Evolutionary conservation across 2,797 vertebrate genomes (phyloP), one percentile per base, ranked within the genome.

Genomic region (Galagoides demidoff): DNA sequence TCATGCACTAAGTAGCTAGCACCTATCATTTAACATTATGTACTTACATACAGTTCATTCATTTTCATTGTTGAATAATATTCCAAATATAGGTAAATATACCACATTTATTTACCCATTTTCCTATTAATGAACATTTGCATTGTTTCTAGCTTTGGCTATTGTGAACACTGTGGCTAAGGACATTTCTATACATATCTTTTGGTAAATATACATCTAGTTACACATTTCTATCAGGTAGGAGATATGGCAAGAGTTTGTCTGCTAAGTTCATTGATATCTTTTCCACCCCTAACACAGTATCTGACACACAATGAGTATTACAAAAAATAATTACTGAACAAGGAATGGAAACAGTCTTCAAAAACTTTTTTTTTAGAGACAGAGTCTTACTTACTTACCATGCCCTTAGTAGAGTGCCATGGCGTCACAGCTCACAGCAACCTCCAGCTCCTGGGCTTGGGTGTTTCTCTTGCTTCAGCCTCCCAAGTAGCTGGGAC

Each of bases 111-210:
- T 63, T 88, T 63, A 61, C 23, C 27, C 9, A 59, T 59, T 86
- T 94, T 74, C 86, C 89, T 89, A 83, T 2, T 43, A 57, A 63
- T 81, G 37, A 85, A 70, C 16, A 57, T 85, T 83, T 92, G n/a
- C 19, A 66, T 22, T 70, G 49, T 87, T 78, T 86, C 81, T 68
- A 94, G 34, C 61, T 63, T 71, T 73, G 52, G 79, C n/a, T 79
- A 43, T 57, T 37, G 63, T 20, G 39, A 94, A 66, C 66, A 63
- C 17, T 71, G n/a, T 27, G 49, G 43, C 13, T 91, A 77, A 71
- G 73, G n/a, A 88, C 49, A 89, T 85, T 85, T 39, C 49, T 82
- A 57, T 37, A 64, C 22, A 5, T 31, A 81, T 37, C 20, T 87
- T 81, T 83, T 34, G 34, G 29, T 37, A 52, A 78, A 84, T 27